Evolutionary conservation across 2,888 invertebrate species (phyloP), one percentile per base, ranked within the genome.

Genomic region (Drosophila ustulata): DNA sequence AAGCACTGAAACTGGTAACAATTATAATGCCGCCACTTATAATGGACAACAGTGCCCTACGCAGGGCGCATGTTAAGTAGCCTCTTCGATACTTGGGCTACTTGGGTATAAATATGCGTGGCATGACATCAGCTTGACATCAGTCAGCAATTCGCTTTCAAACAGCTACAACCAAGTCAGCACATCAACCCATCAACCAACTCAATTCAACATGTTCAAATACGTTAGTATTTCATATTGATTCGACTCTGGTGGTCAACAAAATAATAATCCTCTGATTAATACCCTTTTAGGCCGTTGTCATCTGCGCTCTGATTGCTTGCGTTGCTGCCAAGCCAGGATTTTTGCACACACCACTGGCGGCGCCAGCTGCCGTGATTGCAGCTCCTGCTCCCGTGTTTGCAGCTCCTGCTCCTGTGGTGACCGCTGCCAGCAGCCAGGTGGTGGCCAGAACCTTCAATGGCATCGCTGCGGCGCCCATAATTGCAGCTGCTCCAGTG

Each of bases 371-470:
- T 5, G 82, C 84, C 23, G 51, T 75, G 7, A 39, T 81, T 39
- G 87, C 87, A 11, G 88, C 87, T 11, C 88, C 89, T 13, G 83
- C 86, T 4, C 84, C 84, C n/a, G 50, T 75, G 5, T 32, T 81
- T 41, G 87, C 87, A 13, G 88, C 87, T 9, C 88, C 89, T n/a
- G 83, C 82, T 34, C 88, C 89, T 0, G 75, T 89, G n/a, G 80
- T 90, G 18, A 90, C 90, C 6, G 88, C 90, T 51, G 86, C 89
- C 67, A 90, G 89, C 37, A 90, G 82, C 63, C 90, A 90, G 57
- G 78, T 87, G 39, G 77, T 89, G 70, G 88, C 88, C 23, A 70
- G 89, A 37, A 90, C 80, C 7, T 81, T 75, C 63, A 89, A 89
- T 75, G 89, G 89, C n/a, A 88, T 90, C 37, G 89, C 89, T 23